Conservation (phyloP, 2,113 vertebrate genomes). For the Arizona elegans region DNA sequence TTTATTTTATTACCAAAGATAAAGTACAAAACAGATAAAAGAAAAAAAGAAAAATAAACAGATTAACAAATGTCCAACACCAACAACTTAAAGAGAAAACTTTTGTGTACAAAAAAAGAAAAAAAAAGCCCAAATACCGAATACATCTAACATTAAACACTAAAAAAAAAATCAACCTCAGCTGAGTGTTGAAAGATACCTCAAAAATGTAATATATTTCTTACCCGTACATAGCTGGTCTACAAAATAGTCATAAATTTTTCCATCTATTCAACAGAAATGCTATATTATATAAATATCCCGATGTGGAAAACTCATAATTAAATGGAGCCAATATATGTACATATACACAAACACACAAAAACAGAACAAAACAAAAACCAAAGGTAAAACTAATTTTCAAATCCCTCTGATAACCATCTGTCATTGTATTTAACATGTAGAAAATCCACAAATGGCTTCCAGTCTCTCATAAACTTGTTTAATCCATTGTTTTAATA, state of each 20-base stretch:
- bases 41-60: not conserved
- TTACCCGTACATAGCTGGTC: not conserved
- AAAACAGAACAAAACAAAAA: not conserved
- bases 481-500: not conserved
- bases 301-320: not conserved
- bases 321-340: not conserved
- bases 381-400: not conserved
- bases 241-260: not conserved
- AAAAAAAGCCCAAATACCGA: not conserved
- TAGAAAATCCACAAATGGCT: not conserved
- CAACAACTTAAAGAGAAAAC: not conserved
- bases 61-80: not conserved
- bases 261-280: not conserved
- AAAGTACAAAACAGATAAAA: not conserved
- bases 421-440: not conserved
- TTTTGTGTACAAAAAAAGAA: no score
- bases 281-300: not conserved
- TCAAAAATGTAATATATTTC: not conserved
- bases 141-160: not conserved
- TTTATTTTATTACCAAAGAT: not conserved
- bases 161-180: not conserved
- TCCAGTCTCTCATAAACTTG: not conserved
- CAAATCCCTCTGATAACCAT: not conserved
- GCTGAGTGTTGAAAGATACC: not conserved
- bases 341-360: not conserved